Base-by-base conservation (phyloP, 2,113 vertebrate species). In the Sorex fumeus region DNA sequence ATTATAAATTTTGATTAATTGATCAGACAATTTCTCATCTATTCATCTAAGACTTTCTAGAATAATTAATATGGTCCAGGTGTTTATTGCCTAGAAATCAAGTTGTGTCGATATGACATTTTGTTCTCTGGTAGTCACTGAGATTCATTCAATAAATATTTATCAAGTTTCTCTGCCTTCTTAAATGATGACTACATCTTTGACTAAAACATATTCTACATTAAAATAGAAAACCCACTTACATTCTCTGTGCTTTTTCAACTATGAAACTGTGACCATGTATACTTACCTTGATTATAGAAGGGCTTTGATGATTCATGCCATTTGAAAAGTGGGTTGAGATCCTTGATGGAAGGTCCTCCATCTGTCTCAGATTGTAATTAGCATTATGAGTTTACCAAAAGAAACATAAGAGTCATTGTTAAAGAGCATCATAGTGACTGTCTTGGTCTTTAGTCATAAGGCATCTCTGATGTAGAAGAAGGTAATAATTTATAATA, bases 381-480 rank as follows among this genome's bases (percentile, higher is more conserved):
- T 97, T 97, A 97, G 92, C 92, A 78, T 97, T 96, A 97, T 91
- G 95, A 96, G 95, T 97, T 96, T 95, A 96, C 95, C 81, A 82
- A 92, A 94, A 94, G 95, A 91, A 93, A 97, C 96, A 96, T 87
- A 95, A 88, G 95, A 91, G 84, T 81, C 91, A 95, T 97, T 97
- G 95, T 97, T 96, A 95, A 95, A 82, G 84, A 84, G 81, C 84
- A 95, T 93, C 72, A 70, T 66, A 80, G 91, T 27, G 88, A 64
- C 84, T 91, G 95, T 87, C 94, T 95, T 1, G 40, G 77, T 89
- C 84, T 96, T 95, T 93, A 96, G 96, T 97, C 95, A 96, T 94
- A 82, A 96, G 95, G 87, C 89, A 96, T 87, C 74, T 96, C 95
- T 96, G 87, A 95, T 94, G 94, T 70, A 79, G 53, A 96, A 18